Percentiles rank a stretch among this genome's conserved stretches.
Evolutionary conservation across 2,113 vertebrate species (phyloP).

Genomic region (Poecilia latipinna): DNA sequence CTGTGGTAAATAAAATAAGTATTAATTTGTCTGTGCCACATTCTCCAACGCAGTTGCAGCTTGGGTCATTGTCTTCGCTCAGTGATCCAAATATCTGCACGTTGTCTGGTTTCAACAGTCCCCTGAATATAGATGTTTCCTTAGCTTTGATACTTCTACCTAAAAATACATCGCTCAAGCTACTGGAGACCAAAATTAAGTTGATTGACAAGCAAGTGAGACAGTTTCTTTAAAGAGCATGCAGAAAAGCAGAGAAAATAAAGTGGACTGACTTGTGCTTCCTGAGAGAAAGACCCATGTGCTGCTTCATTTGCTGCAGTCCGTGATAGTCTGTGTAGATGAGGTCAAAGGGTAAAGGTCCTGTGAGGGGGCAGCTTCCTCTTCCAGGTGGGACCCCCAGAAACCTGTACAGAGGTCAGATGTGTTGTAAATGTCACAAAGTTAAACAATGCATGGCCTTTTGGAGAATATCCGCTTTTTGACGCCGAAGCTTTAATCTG

Average conservation of each 20-base stretch:
- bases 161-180: too few species aligned
- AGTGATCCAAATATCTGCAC: too few species aligned
- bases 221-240: neutral
- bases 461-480: neutral
- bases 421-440: neutral
- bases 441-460: neutral
- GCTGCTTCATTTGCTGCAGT: conserved; percentile 96
- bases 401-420: conserved; percentile 79
- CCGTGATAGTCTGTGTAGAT: conserved; percentile 98
- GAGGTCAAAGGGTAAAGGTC: conserved; percentile 92
- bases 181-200: neutral
- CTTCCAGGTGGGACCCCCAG: conserved; percentile 95
- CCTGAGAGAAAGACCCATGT: conserved; percentile 96
- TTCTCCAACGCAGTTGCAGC: too few species aligned
- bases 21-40: too few species aligned
- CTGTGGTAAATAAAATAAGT: neutral
- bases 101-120: too few species aligned
- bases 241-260: neutral
- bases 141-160: too few species aligned
- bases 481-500: neutral
- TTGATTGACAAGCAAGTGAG: neutral
- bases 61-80: too few species aligned
- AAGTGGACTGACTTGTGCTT: conserved; percentile 89
- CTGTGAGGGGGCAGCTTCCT: conserved; percentile 93
- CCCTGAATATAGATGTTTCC: too few species aligned